These are phyloP conservation scores for Acrossocheilus wenchowensis DNA, from an alignment of 2,797 vertebrate species.

Conservation along the genomic window DNA sequence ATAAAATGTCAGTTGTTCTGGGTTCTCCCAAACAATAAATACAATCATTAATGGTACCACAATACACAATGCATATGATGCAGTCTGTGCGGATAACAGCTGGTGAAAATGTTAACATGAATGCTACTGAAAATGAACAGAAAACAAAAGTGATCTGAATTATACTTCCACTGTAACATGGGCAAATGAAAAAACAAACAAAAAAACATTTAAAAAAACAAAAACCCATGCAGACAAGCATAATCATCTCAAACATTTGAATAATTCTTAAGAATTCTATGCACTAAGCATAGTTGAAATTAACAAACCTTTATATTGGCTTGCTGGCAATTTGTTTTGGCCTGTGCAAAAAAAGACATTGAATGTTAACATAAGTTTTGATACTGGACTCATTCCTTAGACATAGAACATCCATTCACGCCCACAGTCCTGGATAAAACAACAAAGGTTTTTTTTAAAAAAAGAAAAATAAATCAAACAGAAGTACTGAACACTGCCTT, in stretches of 20 bases:
- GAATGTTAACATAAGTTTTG: neutral
- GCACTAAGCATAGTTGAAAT: neutral
- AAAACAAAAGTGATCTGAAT: conserved; percentile 36
- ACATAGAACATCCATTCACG: conserved; percentile 25
- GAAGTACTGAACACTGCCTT: conserved; percentile 37
- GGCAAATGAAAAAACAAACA: neutral
- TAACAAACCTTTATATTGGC: conserved; percentile 10
- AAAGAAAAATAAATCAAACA: conserved; percentile 11
- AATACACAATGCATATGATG: conserved; percentile 34
- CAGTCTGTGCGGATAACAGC: conserved; percentile 37
- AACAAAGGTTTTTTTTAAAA: conserved; percentile 16
- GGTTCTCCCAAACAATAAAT: conserved; percentile 45
- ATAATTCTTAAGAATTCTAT: conserved; percentile 35
- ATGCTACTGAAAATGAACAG: neutral
- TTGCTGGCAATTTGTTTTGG: conserved; percentile 12
- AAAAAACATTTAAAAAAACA: neutral
- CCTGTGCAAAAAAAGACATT: neutral
- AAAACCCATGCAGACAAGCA: conserved; percentile 18
- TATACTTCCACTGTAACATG: conserved; percentile 45
- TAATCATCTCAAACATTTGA: conserved; percentile 13
- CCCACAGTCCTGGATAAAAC: conserved; percentile 45
- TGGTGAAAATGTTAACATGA: conserved; percentile 36
- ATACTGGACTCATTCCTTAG: conserved; percentile 19
- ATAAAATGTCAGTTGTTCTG: conserved; percentile 16
- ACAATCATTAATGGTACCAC: conserved; percentile 51